These are phyloP conservation scores for Psophia crepitans DNA, from an alignment of 2,113 vertebrate species.

Conservation along the genomic window DNA sequence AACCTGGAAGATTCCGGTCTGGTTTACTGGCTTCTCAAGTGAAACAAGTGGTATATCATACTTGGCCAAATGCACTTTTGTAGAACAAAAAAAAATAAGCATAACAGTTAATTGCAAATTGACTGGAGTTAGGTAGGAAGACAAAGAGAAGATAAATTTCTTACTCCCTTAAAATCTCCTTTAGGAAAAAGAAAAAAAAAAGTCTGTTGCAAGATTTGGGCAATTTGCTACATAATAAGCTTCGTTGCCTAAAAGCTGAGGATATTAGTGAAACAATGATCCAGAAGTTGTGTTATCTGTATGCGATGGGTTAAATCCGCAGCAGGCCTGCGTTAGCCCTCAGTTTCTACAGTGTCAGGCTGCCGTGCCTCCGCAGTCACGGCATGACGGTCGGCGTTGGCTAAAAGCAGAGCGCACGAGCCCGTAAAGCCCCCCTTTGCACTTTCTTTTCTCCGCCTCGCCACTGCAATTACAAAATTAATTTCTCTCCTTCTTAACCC, in stretches of 20 bases:
- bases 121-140: background rate
- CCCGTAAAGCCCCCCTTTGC: background rate
- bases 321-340: background rate
- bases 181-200: background rate
- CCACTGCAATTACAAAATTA: background rate
- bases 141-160: background rate
- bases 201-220: background rate
- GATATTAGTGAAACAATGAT: background rate
- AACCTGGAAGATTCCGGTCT: background rate
- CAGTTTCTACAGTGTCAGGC: background rate
- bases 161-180: background rate
- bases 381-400: fast-evolving
- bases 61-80: background rate
- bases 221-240: background rate
- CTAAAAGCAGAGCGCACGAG: background rate
- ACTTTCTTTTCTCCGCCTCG: background rate
- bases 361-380: background rate
- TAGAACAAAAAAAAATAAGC: background rate
- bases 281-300: background rate
- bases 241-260: background rate
- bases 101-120: background rate
- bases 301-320: background rate
- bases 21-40: background rate
- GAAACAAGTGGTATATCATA: fast-evolving
- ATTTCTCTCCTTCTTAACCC: background rate